phyloP scores from a whole-genome alignment of 2,113 vertebrate species.

The Danionella cerebrum region DNA sequence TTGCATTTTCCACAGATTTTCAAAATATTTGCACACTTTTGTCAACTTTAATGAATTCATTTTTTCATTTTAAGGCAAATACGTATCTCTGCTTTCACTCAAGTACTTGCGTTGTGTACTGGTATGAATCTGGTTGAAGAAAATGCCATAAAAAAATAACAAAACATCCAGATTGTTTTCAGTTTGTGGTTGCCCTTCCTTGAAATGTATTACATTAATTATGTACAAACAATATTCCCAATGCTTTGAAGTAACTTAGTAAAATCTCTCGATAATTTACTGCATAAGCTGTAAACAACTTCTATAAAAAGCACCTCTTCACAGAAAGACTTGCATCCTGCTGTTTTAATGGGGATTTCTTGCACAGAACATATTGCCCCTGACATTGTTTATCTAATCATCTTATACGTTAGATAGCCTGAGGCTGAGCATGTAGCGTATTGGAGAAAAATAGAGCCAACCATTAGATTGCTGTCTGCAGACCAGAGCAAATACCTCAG shows the following conservation, averaged over 20 bases:
- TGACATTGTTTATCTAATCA: background rate
- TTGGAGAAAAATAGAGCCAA: background rate
- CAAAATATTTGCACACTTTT: no score
- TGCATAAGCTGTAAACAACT: background rate
- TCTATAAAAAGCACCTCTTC: background rate
- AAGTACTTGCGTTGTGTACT: no score
- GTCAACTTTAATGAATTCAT: no score
- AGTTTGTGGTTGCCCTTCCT: no score
- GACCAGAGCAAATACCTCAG: background rate
- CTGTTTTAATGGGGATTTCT: background rate
- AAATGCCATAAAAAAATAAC: no score
- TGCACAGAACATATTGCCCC: background rate
- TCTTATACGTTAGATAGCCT: background rate
- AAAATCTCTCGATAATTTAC: background rate
- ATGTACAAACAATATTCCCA: background rate
- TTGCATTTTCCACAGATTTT: no score
- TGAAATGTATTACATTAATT: no score
- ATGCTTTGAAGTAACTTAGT: background rate
- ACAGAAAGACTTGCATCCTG: background rate
- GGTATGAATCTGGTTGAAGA: no score
- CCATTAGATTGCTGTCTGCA: background rate
- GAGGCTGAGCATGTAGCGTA: background rate
- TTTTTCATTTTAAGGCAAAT: no score
- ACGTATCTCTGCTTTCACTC: no score
- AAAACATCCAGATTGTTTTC: no score